Conservation (phyloP, 2,888 invertebrate genomes). For the Drosophila anomalata region DNA sequence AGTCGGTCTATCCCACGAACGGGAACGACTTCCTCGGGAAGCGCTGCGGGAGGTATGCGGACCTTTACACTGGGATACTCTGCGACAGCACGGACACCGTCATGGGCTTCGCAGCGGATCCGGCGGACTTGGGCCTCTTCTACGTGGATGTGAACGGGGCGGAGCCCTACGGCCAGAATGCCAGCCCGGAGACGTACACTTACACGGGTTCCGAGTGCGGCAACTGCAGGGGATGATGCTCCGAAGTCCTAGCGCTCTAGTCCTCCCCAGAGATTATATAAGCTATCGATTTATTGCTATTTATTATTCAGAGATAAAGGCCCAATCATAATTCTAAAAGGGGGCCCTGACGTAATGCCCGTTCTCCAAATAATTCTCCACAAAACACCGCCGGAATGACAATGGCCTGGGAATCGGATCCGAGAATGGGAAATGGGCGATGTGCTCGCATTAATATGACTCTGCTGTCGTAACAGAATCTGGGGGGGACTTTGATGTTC, state of each 20-base stretch:
- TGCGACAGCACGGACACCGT: conserved; percentile 12
- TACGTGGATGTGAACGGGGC: conserved; percentile 41
- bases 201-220: conserved; percentile 28
- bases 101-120: conserved; percentile 46
- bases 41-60: conserved; percentile 52
- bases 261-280: too few species aligned
- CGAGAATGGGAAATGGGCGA: conserved; percentile 8
- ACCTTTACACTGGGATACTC: conserved; percentile 2
- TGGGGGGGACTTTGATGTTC: conserved; percentile 17
- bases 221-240: conserved; percentile 1
- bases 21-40: conserved; percentile 58
- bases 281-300: too few species aligned
- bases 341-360: conserved; percentile 17
- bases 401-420: conserved; percentile 5
- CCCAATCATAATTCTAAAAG: not conserved
- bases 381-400: conserved; percentile 25
- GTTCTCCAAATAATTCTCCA: conserved; percentile 6
- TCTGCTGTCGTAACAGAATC: conserved; percentile 32
- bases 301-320: not conserved
- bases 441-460: conserved; percentile 46
- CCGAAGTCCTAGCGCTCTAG: not conserved
- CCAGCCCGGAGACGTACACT: conserved; percentile 17
- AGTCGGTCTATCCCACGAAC: conserved; percentile 76
- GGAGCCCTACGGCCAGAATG: conserved; percentile 47
- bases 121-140: conserved; percentile 27